Conservation (phyloP, 2,113 vertebrate genomes). For the Tychaedon coryphoeus region DNA sequence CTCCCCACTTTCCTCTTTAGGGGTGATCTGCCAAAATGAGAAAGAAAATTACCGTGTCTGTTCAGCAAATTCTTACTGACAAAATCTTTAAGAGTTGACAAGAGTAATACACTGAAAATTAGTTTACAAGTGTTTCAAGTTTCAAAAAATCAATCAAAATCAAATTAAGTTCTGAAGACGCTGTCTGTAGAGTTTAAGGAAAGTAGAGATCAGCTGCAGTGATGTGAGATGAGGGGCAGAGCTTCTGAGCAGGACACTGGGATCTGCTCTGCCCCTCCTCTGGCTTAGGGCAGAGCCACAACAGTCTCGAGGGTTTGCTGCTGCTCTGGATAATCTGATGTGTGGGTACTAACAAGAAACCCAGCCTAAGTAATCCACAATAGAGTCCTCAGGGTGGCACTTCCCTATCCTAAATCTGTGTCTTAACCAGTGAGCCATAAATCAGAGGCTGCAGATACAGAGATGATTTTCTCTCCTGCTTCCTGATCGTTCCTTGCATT, state of each 20-base stretch:
- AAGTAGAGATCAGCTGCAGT: constrained; percentile 73
- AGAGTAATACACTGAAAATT: constrained; percentile 83
- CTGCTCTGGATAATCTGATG: neutral
- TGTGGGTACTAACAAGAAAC: neutral
- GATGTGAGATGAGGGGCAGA: constrained; percentile 22
- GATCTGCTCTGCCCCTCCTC: neutral
- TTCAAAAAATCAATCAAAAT: constrained; percentile 84
- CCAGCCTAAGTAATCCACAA: neutral
- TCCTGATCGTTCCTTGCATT: neutral
- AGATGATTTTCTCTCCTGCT: neutral
- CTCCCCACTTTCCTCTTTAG: constrained; percentile 68
- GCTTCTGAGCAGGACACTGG: constrained; percentile 20
- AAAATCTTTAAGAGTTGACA: constrained; percentile 82
- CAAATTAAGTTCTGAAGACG: constrained; percentile 79
- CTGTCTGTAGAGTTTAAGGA: constrained; percentile 75
- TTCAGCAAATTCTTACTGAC: constrained; percentile 82
- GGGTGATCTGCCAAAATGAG: constrained; percentile 75
- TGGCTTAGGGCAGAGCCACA: neutral
- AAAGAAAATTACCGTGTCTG: constrained; percentile 79
- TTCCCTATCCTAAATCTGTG: neutral
- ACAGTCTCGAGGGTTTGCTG: neutral
- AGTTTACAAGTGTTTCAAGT: constrained; percentile 84
- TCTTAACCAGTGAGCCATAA: neutral
- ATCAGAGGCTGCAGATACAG: neutral
- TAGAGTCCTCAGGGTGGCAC: neutral